These are phyloP conservation scores for Thaumetopoea pityocampa DNA, from an alignment of 1,140 invertebrate genomes.

Conservation along the genomic window DNA sequence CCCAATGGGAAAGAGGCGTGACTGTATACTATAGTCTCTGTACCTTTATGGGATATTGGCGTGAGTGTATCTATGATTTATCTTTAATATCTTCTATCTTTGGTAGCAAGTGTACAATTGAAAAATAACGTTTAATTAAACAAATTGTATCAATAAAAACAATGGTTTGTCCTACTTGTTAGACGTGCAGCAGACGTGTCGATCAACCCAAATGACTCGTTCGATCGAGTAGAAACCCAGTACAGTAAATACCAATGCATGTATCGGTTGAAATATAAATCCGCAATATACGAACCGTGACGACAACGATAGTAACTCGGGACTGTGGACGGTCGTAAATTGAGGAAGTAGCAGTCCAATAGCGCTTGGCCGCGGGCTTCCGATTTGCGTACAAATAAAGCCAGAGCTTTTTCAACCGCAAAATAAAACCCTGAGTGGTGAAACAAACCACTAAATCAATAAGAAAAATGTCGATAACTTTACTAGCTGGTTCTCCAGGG, in stretches of 20 bases:
- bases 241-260: too few relatives aligned
- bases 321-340: conserved; percentile 43
- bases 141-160: too few relatives aligned
- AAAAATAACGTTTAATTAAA: too few relatives aligned
- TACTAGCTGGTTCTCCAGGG: too few relatives aligned
- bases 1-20: too few relatives aligned
- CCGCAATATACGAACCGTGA: conserved; percentile 47
- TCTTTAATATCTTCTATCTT: too few relatives aligned
- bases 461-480: background rate
- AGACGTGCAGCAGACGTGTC: too few relatives aligned
- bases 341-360: conserved; percentile 39
- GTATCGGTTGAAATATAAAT: conserved; percentile 40
- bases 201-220: conserved; percentile 23
- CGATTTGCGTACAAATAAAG: conserved; percentile 55
- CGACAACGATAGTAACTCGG: conserved; percentile 48
- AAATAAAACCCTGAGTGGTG: conserved; percentile 28
- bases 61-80: too few relatives aligned
- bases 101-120: too few relatives aligned
- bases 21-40: too few relatives aligned
- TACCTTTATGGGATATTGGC: too few relatives aligned
- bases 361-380: conserved; percentile 30
- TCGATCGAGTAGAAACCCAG: background rate
- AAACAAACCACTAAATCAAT: background rate
- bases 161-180: too few relatives aligned
- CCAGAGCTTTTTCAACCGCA: conserved; percentile 42